These are phyloP conservation scores for Phymastichus coffea DNA, from an alignment of 1,140 invertebrate species.

Conservation along the genomic window DNA sequence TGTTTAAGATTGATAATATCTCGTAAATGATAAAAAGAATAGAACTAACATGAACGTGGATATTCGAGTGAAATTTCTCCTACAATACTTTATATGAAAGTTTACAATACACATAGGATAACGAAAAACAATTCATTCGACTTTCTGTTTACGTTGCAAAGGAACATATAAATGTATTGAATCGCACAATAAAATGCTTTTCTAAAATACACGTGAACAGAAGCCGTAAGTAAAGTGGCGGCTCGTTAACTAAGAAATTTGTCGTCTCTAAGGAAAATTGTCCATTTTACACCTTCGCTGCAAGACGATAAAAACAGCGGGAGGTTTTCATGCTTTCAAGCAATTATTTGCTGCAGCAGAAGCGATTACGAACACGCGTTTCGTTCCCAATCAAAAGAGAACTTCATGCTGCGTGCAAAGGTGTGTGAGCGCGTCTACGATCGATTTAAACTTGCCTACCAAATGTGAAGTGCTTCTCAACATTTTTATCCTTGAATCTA, in stretches of 20 bases:
- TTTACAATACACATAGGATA: too few relatives aligned
- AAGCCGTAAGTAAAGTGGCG: too few relatives aligned
- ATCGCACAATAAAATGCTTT: too few relatives aligned
- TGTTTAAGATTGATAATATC: too few relatives aligned
- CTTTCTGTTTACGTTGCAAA: too few relatives aligned
- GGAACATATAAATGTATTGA: too few relatives aligned
- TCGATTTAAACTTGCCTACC: slow-evolving; percentile 15
- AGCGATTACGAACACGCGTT: slow-evolving; percentile 10
- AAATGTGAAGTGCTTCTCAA: neutral
- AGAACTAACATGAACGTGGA: too few relatives aligned
- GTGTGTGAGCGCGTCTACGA: neutral
- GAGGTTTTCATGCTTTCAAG: neutral
- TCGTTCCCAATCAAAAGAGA: neutral
- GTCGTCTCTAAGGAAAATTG: neutral
- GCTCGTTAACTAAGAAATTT: slow-evolving; percentile 21
- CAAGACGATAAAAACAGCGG: slow-evolving; percentile 1
- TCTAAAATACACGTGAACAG: too few relatives aligned
- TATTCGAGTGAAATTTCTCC: too few relatives aligned
- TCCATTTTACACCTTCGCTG: neutral
- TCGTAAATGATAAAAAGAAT: too few relatives aligned
- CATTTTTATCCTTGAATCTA: neutral
- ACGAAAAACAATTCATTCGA: too few relatives aligned
- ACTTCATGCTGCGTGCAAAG: neutral
- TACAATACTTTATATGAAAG: too few relatives aligned
- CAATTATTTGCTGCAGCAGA: slow-evolving; percentile 5